Conservation (phyloP, 2,888 invertebrate species). For the Eupsilia transversa region DNA sequence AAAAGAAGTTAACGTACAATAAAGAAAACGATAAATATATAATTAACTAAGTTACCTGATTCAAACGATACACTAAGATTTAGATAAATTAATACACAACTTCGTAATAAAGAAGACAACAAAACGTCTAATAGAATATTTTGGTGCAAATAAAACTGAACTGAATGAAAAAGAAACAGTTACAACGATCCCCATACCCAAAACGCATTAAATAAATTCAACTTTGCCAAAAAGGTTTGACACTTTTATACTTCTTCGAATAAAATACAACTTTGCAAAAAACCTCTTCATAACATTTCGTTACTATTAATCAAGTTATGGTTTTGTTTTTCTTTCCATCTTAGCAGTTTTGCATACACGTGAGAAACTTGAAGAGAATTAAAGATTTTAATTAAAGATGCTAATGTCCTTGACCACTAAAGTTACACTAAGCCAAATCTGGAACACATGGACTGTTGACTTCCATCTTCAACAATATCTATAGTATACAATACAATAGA, state of each 20-base stretch:
- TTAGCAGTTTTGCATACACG: neutral
- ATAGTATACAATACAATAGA: neutral
- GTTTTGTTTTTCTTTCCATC: conserved; percentile 15
- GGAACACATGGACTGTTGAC: too few relatives aligned
- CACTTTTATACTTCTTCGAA: conserved; percentile 51
- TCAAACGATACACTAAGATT: neutral
- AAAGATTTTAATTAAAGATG: neutral
- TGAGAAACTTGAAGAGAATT: neutral
- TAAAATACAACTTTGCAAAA: conserved; percentile 29
- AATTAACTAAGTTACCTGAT: neutral
- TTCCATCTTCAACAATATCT: neutral
- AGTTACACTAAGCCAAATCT: neutral
- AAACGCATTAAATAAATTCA: conserved; percentile 55
- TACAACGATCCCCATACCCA: conserved; percentile 32
- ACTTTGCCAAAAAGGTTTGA: conserved; percentile 49
- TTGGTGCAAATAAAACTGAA: conserved; percentile 16
- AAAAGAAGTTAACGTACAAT: neutral
- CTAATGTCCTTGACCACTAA: neutral
- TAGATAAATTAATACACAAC: neutral
- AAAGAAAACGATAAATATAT: too few relatives aligned
- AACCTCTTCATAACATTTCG: conserved; percentile 30
- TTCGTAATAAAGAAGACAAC: neutral
- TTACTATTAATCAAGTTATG: conserved; percentile 30
- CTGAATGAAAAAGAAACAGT: conserved; percentile 32
- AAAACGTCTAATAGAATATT: conserved; percentile 3